Base-by-base conservation (phyloP, 1,140 invertebrate species). In the Chrysomallon squamiferum region DNA sequence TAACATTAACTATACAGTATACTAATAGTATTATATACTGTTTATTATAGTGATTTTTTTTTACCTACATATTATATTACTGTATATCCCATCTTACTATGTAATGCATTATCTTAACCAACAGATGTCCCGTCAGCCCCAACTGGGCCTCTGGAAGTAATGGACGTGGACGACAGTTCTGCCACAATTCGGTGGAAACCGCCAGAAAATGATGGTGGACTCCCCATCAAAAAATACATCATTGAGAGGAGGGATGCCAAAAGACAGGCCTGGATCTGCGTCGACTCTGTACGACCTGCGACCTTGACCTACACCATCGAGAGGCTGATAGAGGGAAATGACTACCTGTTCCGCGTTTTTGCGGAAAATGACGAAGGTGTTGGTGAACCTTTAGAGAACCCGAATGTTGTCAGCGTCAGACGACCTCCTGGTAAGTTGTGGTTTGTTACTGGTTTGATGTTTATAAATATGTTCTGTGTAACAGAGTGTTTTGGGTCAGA, bases 141-240 rank as follows among this genome's bases (percentile, higher is more conserved):
- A 72, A 95, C 95, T 9, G 96, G 98, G 76, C 91, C 93, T 76
- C 95, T 97, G 11, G 93, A 95, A 76, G 90, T 96, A 0, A 95
- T 97, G 78, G 91, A 95, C 63, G 91, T 99, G 49, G 96, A 94
- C 0, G 95, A 93, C 74, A 93, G 96, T 76, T 95, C 93, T 62
- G 96, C 98, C 9, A 97, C 94, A 1, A 81, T 99, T 1, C 95
- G 94, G 0, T 99, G 97, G 97, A 90, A 79, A 89, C 94, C 85
- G 76, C 97, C 97, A 18, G 89, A 92, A 67, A 91, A 90, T 79
- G 96, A 99, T 84, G 97, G 97, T 64, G 97, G 97, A 52, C 90
- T 93, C n/a, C 95, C 95, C 76, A 93, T 99, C 71, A 94, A 94
- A 80, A 95, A 95, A 9, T 99, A 99, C 82, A 90, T 96, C 60